A percentile compares a stretch with the other conserved stretches of the same genome.
Conservation (phyloP, 1,140 invertebrate genomes). For the Sycophila sp. region DNA sequence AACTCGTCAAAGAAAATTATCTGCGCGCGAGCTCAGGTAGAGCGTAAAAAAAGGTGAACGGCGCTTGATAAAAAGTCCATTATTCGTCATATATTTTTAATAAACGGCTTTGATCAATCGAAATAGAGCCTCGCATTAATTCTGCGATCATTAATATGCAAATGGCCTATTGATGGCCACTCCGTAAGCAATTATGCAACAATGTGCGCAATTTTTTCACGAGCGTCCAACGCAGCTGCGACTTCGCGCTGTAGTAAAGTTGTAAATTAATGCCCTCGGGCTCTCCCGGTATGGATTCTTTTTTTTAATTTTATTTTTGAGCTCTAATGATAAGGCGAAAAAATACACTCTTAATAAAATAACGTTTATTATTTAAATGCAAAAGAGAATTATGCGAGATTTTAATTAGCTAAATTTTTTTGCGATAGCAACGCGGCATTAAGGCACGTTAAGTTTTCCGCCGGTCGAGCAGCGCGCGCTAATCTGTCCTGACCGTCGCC, state of each 20-base stretch:
- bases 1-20: slow-evolving; percentile 23
- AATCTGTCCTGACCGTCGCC: slow-evolving; percentile 23
- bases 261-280: no score
- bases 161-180: neutral
- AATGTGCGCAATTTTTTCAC: neutral
- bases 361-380: no score
- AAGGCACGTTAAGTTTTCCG: slow-evolving; percentile 6
- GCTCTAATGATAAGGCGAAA: no score
- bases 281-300: no score
- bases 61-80: neutral
- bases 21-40: neutral
- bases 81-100: slow-evolving; percentile 22
- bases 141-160: slow-evolving; percentile 15
- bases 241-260: no score
- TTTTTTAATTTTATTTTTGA: no score
- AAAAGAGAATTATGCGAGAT: no score
- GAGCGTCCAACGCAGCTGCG: no score
- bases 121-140: slow-evolving; percentile 9
- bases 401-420: slow-evolving; percentile 19
- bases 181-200: neutral
- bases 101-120: slow-evolving; percentile 20
- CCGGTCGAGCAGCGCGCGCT: slow-evolving; percentile 29
- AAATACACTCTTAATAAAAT: no score
- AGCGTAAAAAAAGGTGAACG: neutral
- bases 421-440: slow-evolving; percentile 2